Conservation (phyloP, 2,888 invertebrate genomes). For the Charanyca ferruginea region DNA sequence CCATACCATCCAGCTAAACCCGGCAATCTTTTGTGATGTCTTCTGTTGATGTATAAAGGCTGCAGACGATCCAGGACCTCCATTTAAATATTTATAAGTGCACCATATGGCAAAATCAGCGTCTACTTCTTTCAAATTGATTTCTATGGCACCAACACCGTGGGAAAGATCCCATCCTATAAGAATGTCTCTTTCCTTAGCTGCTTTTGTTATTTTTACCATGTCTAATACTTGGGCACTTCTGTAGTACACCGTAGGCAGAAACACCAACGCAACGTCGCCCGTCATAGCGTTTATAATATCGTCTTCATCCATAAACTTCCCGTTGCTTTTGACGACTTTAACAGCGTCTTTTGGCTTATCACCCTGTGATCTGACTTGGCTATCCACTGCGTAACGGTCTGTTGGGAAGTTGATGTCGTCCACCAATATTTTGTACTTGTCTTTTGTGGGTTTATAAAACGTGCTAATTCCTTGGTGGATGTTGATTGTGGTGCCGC, state of each 20-base stretch:
- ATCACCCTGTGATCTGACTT: slow-evolving; percentile 80
- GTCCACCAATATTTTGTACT: slow-evolving; percentile 83
- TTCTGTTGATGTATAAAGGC: slow-evolving; percentile 82
- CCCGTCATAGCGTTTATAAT: slow-evolving; percentile 82
- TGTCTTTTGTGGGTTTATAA: slow-evolving; percentile 78
- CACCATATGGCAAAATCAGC: slow-evolving; percentile 86
- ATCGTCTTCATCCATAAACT: slow-evolving; percentile 77
- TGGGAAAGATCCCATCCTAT: slow-evolving; percentile 86
- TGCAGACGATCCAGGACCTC: slow-evolving; percentile 81
- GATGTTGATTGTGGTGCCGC: slow-evolving; percentile 79
- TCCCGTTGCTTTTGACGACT: slow-evolving; percentile 75
- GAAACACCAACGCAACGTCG: slow-evolving; percentile 79
- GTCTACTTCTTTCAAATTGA: slow-evolving; percentile 79
- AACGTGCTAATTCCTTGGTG: slow-evolving; percentile 84
- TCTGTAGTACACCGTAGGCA: slow-evolving; percentile 81
- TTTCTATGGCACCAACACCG: slow-evolving; percentile 79
- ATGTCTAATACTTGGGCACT: slow-evolving; percentile 83
- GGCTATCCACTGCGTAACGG: slow-evolving; percentile 83
- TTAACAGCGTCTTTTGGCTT: slow-evolving; percentile 81
- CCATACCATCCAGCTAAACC: slow-evolving; percentile 85
- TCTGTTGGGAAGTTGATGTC: slow-evolving; percentile 85
- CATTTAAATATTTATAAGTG: slow-evolving; percentile 85
- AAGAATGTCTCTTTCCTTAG: slow-evolving; percentile 76
- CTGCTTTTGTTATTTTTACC: slow-evolving; percentile 77
- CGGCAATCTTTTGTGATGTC: slow-evolving; percentile 78